These are phyloP conservation scores for Euplexia lucipara DNA, from an alignment of 2,888 invertebrate genomes.

Conservation along the genomic window DNA sequence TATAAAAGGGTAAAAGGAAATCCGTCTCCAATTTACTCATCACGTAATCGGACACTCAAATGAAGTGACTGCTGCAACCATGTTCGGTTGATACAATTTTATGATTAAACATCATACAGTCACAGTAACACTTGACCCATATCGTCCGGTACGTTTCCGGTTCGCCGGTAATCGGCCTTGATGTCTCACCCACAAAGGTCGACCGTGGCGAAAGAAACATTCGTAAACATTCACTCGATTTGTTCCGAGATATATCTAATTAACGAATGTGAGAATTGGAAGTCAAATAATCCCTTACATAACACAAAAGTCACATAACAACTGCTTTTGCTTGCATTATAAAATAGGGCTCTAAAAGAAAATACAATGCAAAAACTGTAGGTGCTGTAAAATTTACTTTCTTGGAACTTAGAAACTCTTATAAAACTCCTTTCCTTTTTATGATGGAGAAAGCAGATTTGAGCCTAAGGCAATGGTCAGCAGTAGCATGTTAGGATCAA, in stretches of 20 bases:
- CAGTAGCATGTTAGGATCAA: conserved; percentile 42
- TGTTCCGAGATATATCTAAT: conserved; percentile 58
- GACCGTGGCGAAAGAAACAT: conserved; percentile 66
- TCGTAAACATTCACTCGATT: conserved; percentile 67
- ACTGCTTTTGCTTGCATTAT: conserved; percentile 4
- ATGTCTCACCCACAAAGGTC: conserved; percentile 72
- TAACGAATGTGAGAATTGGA: conserved; percentile 42
- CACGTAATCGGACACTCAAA: conserved; percentile 32
- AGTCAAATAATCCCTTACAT: conserved; percentile 41
- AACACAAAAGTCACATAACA: conserved; percentile 36
- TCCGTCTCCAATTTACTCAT: conserved; percentile 40
- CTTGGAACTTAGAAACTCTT: conserved; percentile 46
- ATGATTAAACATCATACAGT: conserved; percentile 60
- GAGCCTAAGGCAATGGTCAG: conserved; percentile 46
- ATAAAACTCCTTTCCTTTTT: conserved; percentile 63
- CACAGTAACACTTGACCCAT: conserved; percentile 69
- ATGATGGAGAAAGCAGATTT: conserved; percentile 56
- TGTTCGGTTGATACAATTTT: conserved; percentile 37
- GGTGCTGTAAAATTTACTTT: conserved; percentile 13
- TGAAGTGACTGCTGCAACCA: conserved; percentile 30
- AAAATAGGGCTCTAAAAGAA: not conserved
- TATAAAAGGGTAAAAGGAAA: conserved; percentile 30
- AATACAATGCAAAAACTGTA: not conserved
- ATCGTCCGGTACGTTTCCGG: conserved; percentile 72
- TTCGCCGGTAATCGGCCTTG: conserved; percentile 72